Evolutionary conservation across 2,113 vertebrate species (phyloP), one percentile per base, ranked within the genome.

Genomic region (Ardeotis arabs): DNA sequence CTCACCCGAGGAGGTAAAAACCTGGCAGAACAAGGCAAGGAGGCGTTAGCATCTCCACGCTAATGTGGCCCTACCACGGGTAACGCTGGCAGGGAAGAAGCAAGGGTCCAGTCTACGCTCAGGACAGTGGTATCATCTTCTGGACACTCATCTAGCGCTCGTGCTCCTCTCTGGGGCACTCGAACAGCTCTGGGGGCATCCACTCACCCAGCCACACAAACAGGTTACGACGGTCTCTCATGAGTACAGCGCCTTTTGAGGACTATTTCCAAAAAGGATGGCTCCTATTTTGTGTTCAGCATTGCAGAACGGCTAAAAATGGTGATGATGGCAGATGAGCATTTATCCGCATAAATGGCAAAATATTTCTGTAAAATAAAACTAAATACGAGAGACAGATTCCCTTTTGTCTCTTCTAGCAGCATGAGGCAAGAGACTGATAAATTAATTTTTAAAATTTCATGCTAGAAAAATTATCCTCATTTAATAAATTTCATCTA

Each of bases 41-140:
- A 86, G 67, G 41, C 20, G 55, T 1, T 7, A 5, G 28, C 66
- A 78, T 41, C 87, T 6, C 64, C 0, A 0, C 0, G 5, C 10
- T 72, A 23, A 23, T 0, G 9, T 10, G 58, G 62, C 55, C 55
- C 90, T 2, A 4, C 7, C 80, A 20, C 1, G 4, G 49, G 31
- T 2, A 19, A 17, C 0, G 0, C 12, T 2, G 58, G 53, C 63
- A 52, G 47, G 29, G 41, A 25, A 62, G 60, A 18, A 58, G 8
- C 39, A 45, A 6, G 55, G 59, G 37, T 8, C 6, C 6, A 9
- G 41, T 1, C 24, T 20, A 20, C 1, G 0, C 35, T 24, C 47
- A 1, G 20, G 14, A 28, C 2, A 2, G 41, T 0, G 9, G 3
- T 0, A 49, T 0, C 56, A 21, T 2, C 52, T 62, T 23, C 52